Evolutionary conservation across 2,888 invertebrate genomes (phyloP), one percentile per base, ranked within the genome.

Genomic region (Myathropa florea): DNA sequence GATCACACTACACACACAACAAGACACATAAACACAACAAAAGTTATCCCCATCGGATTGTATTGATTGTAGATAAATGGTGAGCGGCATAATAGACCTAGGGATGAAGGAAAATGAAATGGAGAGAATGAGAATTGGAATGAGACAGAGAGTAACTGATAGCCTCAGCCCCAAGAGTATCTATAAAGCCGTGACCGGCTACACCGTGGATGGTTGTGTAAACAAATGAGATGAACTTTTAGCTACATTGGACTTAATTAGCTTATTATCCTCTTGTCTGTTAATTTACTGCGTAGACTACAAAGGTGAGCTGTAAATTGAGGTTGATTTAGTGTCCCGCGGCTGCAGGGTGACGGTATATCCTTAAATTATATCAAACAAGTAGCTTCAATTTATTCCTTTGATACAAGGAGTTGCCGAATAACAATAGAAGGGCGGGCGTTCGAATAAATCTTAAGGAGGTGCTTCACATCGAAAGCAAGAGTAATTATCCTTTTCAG

Each of bases 221-320:
- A 77, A 78, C 78, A 83, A 83, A 83, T 79, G 61, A 83, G 83
- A 83, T 83, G 86, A 86, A 79, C 60, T 86, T 78, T 83, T 78
- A 53, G 73, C 72, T 75, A 60, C 60, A 73, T 68, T 46, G 64
- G 75, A 57, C 83, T 83, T 86, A 86, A 86, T 86, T 86, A 83
- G 73, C 78, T 83, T 75, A 86, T 86, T 83, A 86, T 83, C 86
- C 76, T 78, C 55, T 55, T 67, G 65, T 65, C 73, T 71, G 83
- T 71, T 79, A 83, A 86, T 86, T 83, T 75, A 86, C 73, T 83
- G 65, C 46, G 61, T 23, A 7, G 30, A 65, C 63, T 57, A 71
- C 61, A 83, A 78, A 83, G 78, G 78, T 75, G 46, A 46, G 61
- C 83, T 86, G 83, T 79, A 71, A 83, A 86, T 78, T 86, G 73